A percentile compares a stretch with the other conserved stretches of the same genome.
phyloP scores from a whole-genome alignment of 2,888 invertebrate species.

The Sinhomidia bicolor region DNA sequence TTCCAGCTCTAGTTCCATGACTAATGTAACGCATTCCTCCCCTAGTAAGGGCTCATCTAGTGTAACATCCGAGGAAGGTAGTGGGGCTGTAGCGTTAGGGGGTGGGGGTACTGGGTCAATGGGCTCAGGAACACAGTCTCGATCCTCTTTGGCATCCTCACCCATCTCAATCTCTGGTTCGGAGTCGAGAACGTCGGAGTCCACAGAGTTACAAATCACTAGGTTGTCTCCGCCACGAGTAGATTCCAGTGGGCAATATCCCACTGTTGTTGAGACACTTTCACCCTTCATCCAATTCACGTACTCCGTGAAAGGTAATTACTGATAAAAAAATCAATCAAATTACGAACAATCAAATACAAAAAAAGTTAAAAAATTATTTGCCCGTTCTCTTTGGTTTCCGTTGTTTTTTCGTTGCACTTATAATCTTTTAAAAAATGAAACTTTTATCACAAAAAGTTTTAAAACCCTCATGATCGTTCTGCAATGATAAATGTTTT shows the following conservation, averaged over 20 bases:
- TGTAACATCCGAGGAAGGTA: constrained; percentile 73
- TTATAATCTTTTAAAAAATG: not conserved
- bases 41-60: constrained; percentile 73
- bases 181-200: constrained; percentile 80
- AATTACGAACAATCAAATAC: constrained; percentile 28
- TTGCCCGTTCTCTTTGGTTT: constrained; percentile 48
- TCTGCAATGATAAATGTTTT: not conserved
- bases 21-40: constrained; percentile 66
- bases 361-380: constrained; percentile 18
- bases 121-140: constrained; percentile 77
- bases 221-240: constrained; percentile 79
- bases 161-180: constrained; percentile 79
- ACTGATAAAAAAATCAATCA: constrained; percentile 60
- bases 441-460: not conserved
- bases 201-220: constrained; percentile 79
- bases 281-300: constrained; percentile 80
- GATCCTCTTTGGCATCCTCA: constrained; percentile 79
- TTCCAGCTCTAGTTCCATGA: constrained; percentile 71
- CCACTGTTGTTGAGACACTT: constrained; percentile 79
- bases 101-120: constrained; percentile 62
- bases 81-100: constrained; percentile 63
- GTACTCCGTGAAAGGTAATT: constrained; percentile 80
- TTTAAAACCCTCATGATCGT: not conserved
- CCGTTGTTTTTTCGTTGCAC: constrained; percentile 32
- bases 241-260: constrained; percentile 78